Base-by-base conservation (phyloP, 2,797 vertebrate genomes). In the Thalassophryne amazonica region DNA sequence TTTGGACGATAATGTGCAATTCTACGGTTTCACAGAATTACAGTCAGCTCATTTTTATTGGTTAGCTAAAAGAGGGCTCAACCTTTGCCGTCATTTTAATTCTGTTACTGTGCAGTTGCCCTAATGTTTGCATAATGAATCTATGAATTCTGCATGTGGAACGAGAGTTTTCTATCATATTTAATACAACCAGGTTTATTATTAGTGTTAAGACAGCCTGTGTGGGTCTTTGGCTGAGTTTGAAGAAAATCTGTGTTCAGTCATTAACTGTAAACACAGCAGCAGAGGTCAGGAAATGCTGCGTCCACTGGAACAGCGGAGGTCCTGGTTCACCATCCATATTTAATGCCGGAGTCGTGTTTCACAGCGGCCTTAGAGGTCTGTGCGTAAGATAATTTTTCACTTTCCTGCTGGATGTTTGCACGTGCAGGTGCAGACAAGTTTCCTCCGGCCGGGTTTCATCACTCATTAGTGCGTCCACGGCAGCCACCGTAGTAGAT, bases 391-490 rank as follows among this genome's bases (percentile, higher is more conserved):
- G 45, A 16, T 5, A 13, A 17, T 42, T 46, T 34, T 38, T 12
- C 4, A 25, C 6, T 4, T 12, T 33, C 5, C 21, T 23, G 0
- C n/a, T 27, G 13, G 10, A 13, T 37, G 32, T 46, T 48, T 27
- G 22, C 23, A 25, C 57, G 23, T 42, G 29, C 42, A 72, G 47
- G 46, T 49, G 54, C 37, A 36, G n/a, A 21, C 15, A 14, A 35
- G 28, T 12, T n/a, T n/a, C n/a, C n/a, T 46, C 46, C 73, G 49
- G 45, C 55, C 57, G 62, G 50, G 62, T 69, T 81, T 84, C 73
- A 66, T 81, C 73, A 76, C 74, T 73, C 27, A 67, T 79, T 73
- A 76, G 70, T 22, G 39, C 49, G 53, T 55, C 36, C 38, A 24
- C 57, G 45, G 48, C 67, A 45, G 25, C n/a, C n/a, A n/a, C n/a